Evolutionary conservation across 2,888 invertebrate genomes (phyloP).

Genomic region (Sthenelais limicola): DNA sequence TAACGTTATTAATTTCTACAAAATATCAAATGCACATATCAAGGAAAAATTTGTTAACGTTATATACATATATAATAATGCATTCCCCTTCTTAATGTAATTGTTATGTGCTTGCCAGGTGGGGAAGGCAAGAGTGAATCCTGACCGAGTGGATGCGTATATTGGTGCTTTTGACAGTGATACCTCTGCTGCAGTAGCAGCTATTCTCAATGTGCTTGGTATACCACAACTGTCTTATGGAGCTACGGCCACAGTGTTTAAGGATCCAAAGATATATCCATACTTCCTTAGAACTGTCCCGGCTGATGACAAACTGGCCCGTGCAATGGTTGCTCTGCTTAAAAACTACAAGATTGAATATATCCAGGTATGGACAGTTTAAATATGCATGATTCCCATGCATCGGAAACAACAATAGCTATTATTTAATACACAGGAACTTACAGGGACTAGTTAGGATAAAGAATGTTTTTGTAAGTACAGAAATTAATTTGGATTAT

Average conservation of each 20-base stretch:
- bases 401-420: too few relatives aligned
- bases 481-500: too few relatives aligned
- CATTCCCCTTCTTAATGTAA: too few relatives aligned
- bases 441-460: too few relatives aligned
- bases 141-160: constrained; percentile 58
- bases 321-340: constrained; percentile 70
- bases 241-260: constrained; percentile 60
- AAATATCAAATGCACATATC: too few relatives aligned
- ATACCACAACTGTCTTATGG: constrained; percentile 68
- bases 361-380: constrained; percentile 70
- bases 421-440: too few relatives aligned
- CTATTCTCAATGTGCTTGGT: constrained; percentile 59
- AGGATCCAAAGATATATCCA: constrained; percentile 57
- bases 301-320: constrained; percentile 66
- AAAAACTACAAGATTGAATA: constrained; percentile 71
- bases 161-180: constrained; percentile 64
- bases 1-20: too few relatives aligned
- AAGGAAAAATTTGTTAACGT: too few relatives aligned
- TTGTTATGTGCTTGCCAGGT: background rate
- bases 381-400: constrained; percentile 52
- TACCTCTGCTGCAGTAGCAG: constrained; percentile 61
- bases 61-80: too few relatives aligned
- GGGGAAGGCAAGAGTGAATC: constrained; percentile 49
- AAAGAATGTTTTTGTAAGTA: too few relatives aligned
- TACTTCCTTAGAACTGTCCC: constrained; percentile 67